Conservation (phyloP, 2,797 vertebrate genomes). For the Moxostoma hubbsi region DNA sequence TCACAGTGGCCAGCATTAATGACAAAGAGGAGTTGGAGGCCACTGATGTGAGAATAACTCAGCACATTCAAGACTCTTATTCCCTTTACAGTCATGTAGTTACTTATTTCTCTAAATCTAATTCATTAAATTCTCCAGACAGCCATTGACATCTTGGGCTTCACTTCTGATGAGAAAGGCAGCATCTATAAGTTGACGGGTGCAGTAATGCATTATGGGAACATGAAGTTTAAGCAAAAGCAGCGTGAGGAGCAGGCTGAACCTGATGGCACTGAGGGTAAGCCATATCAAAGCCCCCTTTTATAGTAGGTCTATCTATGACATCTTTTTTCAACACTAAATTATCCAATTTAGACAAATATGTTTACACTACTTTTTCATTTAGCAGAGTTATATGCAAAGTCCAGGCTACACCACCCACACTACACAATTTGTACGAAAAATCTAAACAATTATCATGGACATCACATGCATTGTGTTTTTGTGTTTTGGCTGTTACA, state of each 20-base stretch:
- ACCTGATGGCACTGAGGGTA: constrained; percentile 86
- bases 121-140: constrained; percentile 66
- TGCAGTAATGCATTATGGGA: constrained; percentile 88
- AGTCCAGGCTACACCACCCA: no score
- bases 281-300: neutral
- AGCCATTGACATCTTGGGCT: constrained; percentile 88
- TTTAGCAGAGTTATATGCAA: no score
- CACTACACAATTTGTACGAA: no score
- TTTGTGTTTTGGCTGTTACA: no score
- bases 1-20: constrained; percentile 73
- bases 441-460: no score
- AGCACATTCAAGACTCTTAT: neutral
- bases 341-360: no score
- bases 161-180: constrained; percentile 81
- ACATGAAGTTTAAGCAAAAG: constrained; percentile 91
- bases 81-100: no score
- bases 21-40: constrained; percentile 84
- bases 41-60: constrained; percentile 79
- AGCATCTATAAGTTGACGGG: constrained; percentile 90
- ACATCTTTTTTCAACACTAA: no score
- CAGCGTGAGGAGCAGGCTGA: constrained; percentile 65
- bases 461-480: no score
- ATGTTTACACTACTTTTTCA: no score
- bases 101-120: neutral
- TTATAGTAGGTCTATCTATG: no score